Evolutionary conservation across 2,888 invertebrate genomes (phyloP), one percentile per base, ranked within the genome.

Genomic region (Biston betularia): DNA sequence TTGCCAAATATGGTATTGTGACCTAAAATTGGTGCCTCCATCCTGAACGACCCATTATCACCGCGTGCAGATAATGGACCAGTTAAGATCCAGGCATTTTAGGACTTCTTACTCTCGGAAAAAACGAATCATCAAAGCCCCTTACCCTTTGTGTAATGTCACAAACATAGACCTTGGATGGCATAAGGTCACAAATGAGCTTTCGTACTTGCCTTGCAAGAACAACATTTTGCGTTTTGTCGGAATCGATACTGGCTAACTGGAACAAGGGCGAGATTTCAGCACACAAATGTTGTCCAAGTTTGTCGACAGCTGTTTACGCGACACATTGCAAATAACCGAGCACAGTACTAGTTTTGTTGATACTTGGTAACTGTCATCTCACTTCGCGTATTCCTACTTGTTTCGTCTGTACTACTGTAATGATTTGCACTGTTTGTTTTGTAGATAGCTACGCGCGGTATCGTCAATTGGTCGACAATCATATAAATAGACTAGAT

Each of bases 261-360:
- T 82, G 80, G 83, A 82, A 84, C 84, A 84, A 86, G 83, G 24
- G 24, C 1, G 24, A 83, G 79, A 80, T 84, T 87, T 85, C 84
- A 77, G 75, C 69, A 54, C 86, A 87, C 87, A 88, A 83, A 83
- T 85, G 87, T 83, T 80, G 82, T 76, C 84, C 78, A 85, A 86
- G 75, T 85, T 84, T 72, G 75, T 75, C 15, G 38, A 10, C 54
- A 69, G 71, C 65, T 81, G 79, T 85, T 85, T 83, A 81, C 78
- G 63, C 72, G 75, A 76, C 79, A 78, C 77, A 83, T 80, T 58
- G 75, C 78, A 54, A 66, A 62, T 57, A 46, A 62, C 46, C 45
- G 34, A 56, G 46, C n/a, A 57, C 52, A 40, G 15, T 40, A 52
- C 34, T 24, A 7, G 45, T 35, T 59, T 4, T 33, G n/a, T 49